Percentiles rank a stretch among this genome's conserved stretches.
Evolutionary conservation across 2,888 invertebrate genomes (phyloP).

Genomic region (Sericinus montela): DNA sequence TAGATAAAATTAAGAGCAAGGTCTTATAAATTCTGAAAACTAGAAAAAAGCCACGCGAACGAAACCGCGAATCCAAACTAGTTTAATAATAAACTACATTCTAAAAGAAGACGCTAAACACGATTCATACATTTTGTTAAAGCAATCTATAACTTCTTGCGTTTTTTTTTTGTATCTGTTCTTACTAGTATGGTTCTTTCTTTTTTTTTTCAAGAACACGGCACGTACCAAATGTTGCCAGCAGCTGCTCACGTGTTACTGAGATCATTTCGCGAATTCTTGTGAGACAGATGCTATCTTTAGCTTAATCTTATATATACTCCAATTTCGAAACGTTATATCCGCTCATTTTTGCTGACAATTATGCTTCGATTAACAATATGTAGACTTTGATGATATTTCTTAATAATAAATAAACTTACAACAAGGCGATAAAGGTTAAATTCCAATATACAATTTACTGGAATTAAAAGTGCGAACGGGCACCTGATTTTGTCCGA

Average conservation of each 20-base stretch:
- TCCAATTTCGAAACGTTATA: constrained; percentile 31
- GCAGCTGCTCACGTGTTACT: constrained; percentile 57
- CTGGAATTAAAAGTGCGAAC: constrained; percentile 2
- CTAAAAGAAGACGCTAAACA: too few species aligned
- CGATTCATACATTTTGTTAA: too few species aligned
- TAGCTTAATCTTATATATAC: constrained; percentile 25
- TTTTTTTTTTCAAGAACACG: constrained; percentile 39
- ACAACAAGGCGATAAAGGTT: neutral
- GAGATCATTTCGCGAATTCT: constrained; percentile 65
- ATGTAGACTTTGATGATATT: too few species aligned
- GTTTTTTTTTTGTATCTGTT: neutral
- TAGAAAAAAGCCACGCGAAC: too few species aligned
- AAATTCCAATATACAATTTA: neutral
- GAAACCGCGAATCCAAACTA: too few species aligned
- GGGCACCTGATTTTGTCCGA: constrained; percentile 24
- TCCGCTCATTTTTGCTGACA: constrained; percentile 15
- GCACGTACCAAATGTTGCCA: constrained; percentile 72
- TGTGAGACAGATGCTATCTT: constrained; percentile 44
- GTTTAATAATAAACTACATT: too few species aligned
- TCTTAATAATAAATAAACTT: neutral
- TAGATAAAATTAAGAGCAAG: too few species aligned
- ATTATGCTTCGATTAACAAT: neutral
- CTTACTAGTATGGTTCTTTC: neutral
- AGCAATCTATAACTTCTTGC: neutral
- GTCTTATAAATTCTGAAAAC: too few species aligned